Percentiles rank a stretch among this genome's conserved stretches.
Evolutionary conservation across 2,113 vertebrate genomes (phyloP).

Genomic region (Psilopsiagon aurifrons): DNA sequence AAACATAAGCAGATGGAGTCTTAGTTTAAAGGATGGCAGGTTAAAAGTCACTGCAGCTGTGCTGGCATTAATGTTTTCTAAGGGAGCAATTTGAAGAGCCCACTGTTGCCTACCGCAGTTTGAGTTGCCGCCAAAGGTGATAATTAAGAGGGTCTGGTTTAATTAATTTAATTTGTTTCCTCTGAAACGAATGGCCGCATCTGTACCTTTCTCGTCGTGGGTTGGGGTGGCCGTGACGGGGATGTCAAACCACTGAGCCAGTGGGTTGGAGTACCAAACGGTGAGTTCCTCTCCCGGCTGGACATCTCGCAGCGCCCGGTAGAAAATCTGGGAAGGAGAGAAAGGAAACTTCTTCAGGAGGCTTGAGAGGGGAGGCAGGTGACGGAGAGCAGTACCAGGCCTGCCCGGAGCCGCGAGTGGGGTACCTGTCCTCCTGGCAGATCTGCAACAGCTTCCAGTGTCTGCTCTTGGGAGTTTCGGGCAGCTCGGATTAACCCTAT

Average conservation of each 20-base stretch:
- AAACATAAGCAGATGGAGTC: constrained; percentile 27
- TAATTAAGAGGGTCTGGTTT: background rate
- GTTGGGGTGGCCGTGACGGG: constrained; percentile 94
- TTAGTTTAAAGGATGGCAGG: background rate
- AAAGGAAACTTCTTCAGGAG: constrained; percentile 51
- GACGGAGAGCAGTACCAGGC: background rate
- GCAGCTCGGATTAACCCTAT: constrained; percentile 95
- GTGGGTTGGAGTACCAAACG: constrained; percentile 93
- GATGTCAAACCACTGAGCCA: constrained; percentile 97
- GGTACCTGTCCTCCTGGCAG: constrained; percentile 96
- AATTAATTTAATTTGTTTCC: background rate
- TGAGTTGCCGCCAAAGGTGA: background rate
- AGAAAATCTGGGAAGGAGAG: constrained; percentile 85
- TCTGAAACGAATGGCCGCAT: background rate
- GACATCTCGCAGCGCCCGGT: constrained; percentile 89
- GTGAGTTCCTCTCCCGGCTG: constrained; percentile 93
- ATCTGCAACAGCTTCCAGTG: constrained; percentile 93
- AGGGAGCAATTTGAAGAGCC: background rate
- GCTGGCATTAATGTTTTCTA: background rate
- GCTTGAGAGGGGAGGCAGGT: background rate
- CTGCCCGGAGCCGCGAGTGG: background rate
- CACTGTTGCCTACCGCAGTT: background rate
- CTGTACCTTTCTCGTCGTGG: constrained; percentile 97
- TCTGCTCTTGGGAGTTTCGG: constrained; percentile 93
- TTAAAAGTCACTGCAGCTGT: background rate